These are phyloP conservation scores for Neotragus moschatus DNA, from an alignment of 2,113 vertebrate genomes.

Conservation along the genomic window DNA sequence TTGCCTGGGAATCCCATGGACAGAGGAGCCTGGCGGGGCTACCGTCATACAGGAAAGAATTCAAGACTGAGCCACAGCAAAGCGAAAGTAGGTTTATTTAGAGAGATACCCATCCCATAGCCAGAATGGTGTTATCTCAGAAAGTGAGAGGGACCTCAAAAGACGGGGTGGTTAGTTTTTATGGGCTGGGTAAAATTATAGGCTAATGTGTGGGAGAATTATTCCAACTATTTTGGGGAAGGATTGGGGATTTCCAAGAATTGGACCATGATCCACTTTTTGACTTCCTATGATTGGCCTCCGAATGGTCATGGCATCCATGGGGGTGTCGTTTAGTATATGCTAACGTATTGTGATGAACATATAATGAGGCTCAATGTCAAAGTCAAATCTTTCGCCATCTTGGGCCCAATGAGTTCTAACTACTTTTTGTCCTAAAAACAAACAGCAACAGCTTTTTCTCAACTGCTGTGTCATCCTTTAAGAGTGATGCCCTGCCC, in stretches of 20 bases:
- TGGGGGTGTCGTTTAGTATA: not conserved
- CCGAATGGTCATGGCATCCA: not conserved
- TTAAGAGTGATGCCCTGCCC: not conserved
- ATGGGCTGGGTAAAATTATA: not conserved
- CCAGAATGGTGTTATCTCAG: not conserved
- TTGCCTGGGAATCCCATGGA: not conserved
- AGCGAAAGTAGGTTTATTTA: not conserved
- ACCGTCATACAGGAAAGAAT: not conserved
- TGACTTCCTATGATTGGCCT: not conserved
- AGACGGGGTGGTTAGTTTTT: not conserved
- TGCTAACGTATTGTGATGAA: not conserved
- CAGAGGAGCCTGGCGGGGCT: not conserved
- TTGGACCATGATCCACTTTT: not conserved
- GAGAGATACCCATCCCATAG: not conserved
- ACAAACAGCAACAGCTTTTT: not conserved
- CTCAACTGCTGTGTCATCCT: not conserved
- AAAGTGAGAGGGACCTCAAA: not conserved
- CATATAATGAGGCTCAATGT: not conserved
- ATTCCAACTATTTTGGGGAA: not conserved
- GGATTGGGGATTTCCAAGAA: not conserved
- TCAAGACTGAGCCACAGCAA: not conserved
- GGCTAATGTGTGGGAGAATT: not conserved
- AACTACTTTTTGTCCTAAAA: not conserved
- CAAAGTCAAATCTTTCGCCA: not conserved
- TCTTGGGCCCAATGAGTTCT: not conserved